A percentile compares a stretch with the other conserved stretches of the same genome.
phyloP scores from a whole-genome alignment of 1,140 invertebrate genomes.

The Pantala flavescens region DNA sequence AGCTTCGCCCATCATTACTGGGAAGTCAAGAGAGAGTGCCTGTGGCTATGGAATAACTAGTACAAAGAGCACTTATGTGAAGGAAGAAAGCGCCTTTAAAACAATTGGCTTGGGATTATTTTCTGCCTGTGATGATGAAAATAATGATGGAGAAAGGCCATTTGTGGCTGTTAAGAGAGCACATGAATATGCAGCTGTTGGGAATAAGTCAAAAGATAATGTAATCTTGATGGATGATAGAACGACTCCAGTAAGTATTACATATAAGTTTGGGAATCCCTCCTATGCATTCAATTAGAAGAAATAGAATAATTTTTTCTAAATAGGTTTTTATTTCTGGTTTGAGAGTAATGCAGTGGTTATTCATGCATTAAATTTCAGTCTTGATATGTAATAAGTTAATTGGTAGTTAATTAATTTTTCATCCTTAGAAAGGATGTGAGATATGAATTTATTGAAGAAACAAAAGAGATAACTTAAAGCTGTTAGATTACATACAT shows the following conservation, averaged over 20 bases:
- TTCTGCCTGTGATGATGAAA: conserved; percentile 15
- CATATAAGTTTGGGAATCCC: too few relatives aligned
- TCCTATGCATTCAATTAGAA: too few relatives aligned
- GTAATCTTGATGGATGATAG: not conserved
- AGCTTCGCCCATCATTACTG: conserved; percentile 44
- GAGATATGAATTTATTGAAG: too few relatives aligned
- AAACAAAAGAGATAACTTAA: too few relatives aligned
- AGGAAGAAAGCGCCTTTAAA: not conserved
- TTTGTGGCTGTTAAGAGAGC: conserved; percentile 52
- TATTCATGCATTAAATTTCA: too few relatives aligned
- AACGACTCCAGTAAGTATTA: not conserved
- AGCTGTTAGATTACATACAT: too few relatives aligned
- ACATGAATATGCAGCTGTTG: conserved; percentile 37
- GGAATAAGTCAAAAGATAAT: conserved; percentile 22
- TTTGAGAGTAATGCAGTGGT: too few relatives aligned
- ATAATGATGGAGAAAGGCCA: conserved; percentile 45
- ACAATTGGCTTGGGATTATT: conserved; percentile 16
- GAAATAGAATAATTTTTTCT: too few relatives aligned
- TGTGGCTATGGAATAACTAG: conserved; percentile 20
- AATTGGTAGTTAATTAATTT: too few relatives aligned
- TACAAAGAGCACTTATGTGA: conserved; percentile 31
- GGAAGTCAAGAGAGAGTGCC: conserved; percentile 39
- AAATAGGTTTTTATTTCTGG: too few relatives aligned
- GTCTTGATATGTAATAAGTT: too few relatives aligned
- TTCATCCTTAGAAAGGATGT: too few relatives aligned